Evolutionary conservation across 1,140 invertebrate species (phyloP), one percentile per base, ranked within the genome.

Genomic region (Drosophila littoralis): DNA sequence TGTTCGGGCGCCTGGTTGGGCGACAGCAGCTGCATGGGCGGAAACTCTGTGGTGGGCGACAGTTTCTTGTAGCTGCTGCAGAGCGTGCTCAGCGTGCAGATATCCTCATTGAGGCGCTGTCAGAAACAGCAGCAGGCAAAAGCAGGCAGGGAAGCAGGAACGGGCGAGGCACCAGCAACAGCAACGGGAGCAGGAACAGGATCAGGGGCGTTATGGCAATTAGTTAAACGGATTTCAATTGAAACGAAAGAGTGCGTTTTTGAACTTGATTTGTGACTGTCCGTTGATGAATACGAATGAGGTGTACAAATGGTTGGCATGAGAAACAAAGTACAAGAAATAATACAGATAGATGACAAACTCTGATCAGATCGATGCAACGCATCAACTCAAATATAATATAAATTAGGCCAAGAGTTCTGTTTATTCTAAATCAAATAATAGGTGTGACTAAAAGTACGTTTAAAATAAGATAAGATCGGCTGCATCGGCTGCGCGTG

Each of bases 71-170:
- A 91, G 77, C 93, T 93, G 57, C 93, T 92, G 74, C 93, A 92
- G 10, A 93, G 82, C 5, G 93, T 93, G 61, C 93, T 93, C 65
- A 94, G 79, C 67, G 93, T 93, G 77, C 93, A 94, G 55, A 94
- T 93, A 73, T 94, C 93, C 89, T 94, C 93, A 79, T 93, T 94
- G 42, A 93, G 79, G 74, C 93, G 93, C 93, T 93, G 71, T 22
- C 63, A 17, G n/a, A 0, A 2, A 13, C 13, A 55, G 48, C 63
- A 17, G 32, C 48, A 35, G 54, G 77, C 76, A 69, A 69, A 60
- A 61, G 42, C 42, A 65, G 15, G 1, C n/a, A 13, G 40, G 17
- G 2, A 22, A 10, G 57, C 40, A 35, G 17, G 51, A 33, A 12
- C 36, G 51, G 10, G 12, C 43, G 70, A 50, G 17, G 52, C 1